Percentiles rank a stretch among this genome's conserved stretches.
These are phyloP conservation scores for Arctia plantaginis DNA, from an alignment of 2,888 invertebrate species.

Conservation along the genomic window DNA sequence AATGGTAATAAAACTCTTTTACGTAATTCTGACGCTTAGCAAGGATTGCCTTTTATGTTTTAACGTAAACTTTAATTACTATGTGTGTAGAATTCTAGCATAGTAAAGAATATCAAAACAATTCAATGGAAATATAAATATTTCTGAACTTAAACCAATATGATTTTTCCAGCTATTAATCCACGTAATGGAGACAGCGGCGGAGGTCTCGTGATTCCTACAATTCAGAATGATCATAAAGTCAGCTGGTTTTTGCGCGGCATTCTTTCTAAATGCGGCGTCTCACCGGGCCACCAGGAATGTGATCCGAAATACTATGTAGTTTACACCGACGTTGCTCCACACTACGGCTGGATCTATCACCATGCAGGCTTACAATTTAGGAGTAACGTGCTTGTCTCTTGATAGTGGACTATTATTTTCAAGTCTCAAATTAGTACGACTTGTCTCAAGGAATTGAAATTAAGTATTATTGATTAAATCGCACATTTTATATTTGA, in stretches of 20 bases:
- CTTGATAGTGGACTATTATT: slow-evolving; percentile 2
- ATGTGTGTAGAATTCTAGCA: neutral
- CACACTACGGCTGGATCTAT: slow-evolving; percentile 78
- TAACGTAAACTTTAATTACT: no score
- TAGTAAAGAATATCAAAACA: no score
- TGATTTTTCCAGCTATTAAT: slow-evolving; percentile 74
- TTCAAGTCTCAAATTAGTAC: neutral
- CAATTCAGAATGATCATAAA: slow-evolving; percentile 69
- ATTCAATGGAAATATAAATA: no score
- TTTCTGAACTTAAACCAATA: no score
- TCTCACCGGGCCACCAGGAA: slow-evolving; percentile 55
- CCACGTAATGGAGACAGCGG: slow-evolving; percentile 89
- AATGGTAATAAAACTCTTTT: no score
- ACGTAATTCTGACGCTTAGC: no score
- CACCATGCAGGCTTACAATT: slow-evolving; percentile 72
- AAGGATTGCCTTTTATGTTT: no score
- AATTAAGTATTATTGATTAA: neutral
- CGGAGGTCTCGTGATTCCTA: slow-evolving; percentile 85
- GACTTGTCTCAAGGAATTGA: slow-evolving; percentile 1
- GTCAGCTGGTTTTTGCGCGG: slow-evolving; percentile 78
- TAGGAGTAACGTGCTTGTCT: slow-evolving; percentile 56
- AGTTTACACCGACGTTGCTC: slow-evolving; percentile 76
- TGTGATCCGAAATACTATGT: slow-evolving; percentile 75
- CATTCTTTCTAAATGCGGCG: slow-evolving; percentile 76
- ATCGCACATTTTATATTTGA: neutral